These are phyloP conservation scores for Holacanthus passer DNA, from an alignment of 2,113 vertebrate species.

Conservation along the genomic window DNA sequence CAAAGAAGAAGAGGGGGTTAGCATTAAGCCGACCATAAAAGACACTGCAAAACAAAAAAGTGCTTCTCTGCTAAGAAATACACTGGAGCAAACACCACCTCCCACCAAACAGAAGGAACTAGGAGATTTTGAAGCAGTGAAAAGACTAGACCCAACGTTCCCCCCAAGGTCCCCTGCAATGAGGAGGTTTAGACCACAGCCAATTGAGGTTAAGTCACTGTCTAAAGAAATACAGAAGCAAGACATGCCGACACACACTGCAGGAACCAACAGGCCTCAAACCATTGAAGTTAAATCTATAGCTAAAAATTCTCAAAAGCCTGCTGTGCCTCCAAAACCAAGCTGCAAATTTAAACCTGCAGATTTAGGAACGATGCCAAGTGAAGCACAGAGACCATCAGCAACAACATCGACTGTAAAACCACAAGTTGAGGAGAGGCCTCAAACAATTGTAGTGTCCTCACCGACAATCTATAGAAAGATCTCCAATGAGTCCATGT, in stretches of 20 bases:
- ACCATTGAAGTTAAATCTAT: slow-evolving; percentile 84
- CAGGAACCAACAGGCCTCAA: slow-evolving; percentile 69
- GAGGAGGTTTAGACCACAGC: slow-evolving; percentile 71
- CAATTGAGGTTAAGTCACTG: slow-evolving; percentile 78
- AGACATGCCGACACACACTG: slow-evolving; percentile 46
- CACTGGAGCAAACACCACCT: slow-evolving; percentile 45
- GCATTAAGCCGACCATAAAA: slow-evolving; percentile 39
- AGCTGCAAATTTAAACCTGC: slow-evolving; percentile 81
- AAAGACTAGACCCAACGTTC: slow-evolving; percentile 75
- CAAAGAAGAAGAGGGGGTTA: slow-evolving; percentile 36
- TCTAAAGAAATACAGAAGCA: slow-evolving; percentile 73
- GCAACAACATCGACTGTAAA: slow-evolving; percentile 52
- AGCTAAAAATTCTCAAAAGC: slow-evolving; percentile 80
- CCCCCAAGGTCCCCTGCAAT: slow-evolving; percentile 75
- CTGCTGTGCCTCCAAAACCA: slow-evolving; percentile 80
- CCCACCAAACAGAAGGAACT: slow-evolving; percentile 46
- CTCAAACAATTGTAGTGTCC: slow-evolving; percentile 77
- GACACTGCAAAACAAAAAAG: slow-evolving; percentile 53
- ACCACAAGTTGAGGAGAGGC: slow-evolving; percentile 69
- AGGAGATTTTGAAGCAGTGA: slow-evolving; percentile 74
- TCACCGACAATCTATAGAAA: slow-evolving; percentile 77
- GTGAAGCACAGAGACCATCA: slow-evolving; percentile 66
- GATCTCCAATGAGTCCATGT: slow-evolving; percentile 69
- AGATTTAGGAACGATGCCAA: slow-evolving; percentile 71
- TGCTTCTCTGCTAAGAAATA: slow-evolving; percentile 14